Evolutionary conservation across 2,888 invertebrate genomes (phyloP).

Genomic region (Nemotelus nigrinus): DNA sequence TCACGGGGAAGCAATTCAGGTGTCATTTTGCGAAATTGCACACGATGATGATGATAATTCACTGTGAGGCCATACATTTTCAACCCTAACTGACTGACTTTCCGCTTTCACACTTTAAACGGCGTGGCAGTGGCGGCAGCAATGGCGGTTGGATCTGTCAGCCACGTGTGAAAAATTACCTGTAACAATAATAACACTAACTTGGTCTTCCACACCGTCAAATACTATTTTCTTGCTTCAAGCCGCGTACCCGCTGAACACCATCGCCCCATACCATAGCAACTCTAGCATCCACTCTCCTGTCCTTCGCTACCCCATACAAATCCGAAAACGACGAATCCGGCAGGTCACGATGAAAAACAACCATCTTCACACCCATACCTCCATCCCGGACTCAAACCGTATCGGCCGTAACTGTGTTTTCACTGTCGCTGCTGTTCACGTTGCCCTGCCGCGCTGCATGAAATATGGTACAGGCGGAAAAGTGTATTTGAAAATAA

Average conservation of each 20-base stretch:
- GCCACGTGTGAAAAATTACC: conserved; percentile 35
- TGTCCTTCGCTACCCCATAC: no score
- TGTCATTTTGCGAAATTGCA: conserved; percentile 38
- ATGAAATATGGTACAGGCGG: neutral
- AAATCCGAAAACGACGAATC: no score
- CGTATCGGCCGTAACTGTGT: neutral
- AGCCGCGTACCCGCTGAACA: no score
- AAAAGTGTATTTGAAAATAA: conserved; percentile 36
- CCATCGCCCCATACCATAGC: no score
- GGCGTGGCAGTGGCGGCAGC: conserved; percentile 8
- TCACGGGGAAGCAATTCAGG: conserved; percentile 29
- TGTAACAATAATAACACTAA: conserved; percentile 33
- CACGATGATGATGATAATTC: conserved; percentile 38
- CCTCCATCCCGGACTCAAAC: conserved; percentile 22
- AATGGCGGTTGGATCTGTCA: no score
- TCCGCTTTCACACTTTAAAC: conserved; percentile 2
- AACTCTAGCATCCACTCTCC: no score
- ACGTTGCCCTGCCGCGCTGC: neutral
- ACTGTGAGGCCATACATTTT: conserved; percentile 33
- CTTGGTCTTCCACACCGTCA: conserved; percentile 5
- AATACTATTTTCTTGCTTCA: conserved; percentile 20
- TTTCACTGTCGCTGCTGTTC: neutral
- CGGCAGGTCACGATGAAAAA: neutral
- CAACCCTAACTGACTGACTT: conserved; percentile 30
- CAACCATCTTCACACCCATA: neutral